A percentile compares a stretch with the other conserved stretches of the same genome.
phyloP scores from a whole-genome alignment of 2,113 vertebrate species.

The Brachionichthys hirsutus region DNA sequence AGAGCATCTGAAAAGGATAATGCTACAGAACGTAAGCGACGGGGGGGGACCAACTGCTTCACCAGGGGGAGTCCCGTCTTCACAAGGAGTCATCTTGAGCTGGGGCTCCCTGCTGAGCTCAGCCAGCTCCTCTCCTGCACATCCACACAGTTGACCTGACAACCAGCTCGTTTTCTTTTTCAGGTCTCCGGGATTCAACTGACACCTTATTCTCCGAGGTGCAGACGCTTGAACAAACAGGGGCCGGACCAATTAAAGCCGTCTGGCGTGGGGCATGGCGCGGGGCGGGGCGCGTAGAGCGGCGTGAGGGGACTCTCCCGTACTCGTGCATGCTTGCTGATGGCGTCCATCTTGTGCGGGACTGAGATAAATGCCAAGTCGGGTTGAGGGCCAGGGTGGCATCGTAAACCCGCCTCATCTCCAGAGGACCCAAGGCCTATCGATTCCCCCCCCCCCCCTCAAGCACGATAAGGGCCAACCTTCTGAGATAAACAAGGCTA shows the following conservation, averaged over 20 bases:
- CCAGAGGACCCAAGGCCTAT: slow-evolving; percentile 67
- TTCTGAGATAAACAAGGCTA: slow-evolving; percentile 75
- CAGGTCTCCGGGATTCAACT: neutral
- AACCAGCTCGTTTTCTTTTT: slow-evolving; percentile 7
- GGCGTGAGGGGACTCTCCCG: neutral
- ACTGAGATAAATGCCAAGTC: slow-evolving; percentile 62
- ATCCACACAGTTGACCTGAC: slow-evolving; percentile 17
- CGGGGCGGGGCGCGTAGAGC: no score
- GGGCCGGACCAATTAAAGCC: slow-evolving; percentile 1
- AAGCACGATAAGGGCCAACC: slow-evolving; percentile 71
- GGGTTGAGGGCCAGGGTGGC: slow-evolving; percentile 58
- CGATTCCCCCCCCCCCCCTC: slow-evolving; percentile 63
- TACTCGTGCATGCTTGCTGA: slow-evolving; percentile 6
- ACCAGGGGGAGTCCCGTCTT: slow-evolving; percentile 14
- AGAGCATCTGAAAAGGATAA: slow-evolving; percentile 46
- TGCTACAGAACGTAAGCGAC: slow-evolving; percentile 19
- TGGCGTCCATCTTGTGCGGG: slow-evolving; percentile 53
- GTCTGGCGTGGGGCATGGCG: neutral
- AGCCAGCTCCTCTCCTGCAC: slow-evolving; percentile 10
- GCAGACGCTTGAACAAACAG: slow-evolving; percentile 2
- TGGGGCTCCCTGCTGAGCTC: slow-evolving; percentile 30
- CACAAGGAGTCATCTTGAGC: slow-evolving; percentile 21
- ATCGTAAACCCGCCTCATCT: slow-evolving; percentile 66
- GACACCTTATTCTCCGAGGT: neutral
- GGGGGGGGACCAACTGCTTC: neutral